Percentiles rank a stretch among this genome's conserved stretches.
Conservation (phyloP, 2,888 invertebrate species). For the Lacanobia oleracea region DNA sequence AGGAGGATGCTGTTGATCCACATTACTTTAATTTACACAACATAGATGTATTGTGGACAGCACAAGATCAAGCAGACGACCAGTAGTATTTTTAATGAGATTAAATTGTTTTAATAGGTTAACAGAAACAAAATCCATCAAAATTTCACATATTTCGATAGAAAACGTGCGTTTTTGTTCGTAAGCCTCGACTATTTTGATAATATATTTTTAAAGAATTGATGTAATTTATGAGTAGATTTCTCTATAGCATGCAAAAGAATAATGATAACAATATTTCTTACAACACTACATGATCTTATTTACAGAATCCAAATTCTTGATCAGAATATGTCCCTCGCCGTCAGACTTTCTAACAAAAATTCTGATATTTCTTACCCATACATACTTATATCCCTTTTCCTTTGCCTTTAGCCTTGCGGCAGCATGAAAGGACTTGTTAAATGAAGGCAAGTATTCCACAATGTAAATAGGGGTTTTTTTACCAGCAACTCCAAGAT, state of each 20-base stretch:
- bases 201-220: background rate
- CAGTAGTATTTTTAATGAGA: background rate
- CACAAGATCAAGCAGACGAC: background rate
- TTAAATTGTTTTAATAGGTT: no score
- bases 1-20: background rate
- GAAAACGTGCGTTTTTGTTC: background rate
- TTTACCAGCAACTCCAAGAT: no score
- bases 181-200: background rate
- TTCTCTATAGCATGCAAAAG: background rate
- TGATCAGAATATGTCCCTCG: background rate
- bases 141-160: background rate
- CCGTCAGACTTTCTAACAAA: background rate
- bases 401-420: conserved; percentile 1
- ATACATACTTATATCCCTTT: background rate
- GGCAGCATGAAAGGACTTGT: background rate
- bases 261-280: no score
- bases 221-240: background rate
- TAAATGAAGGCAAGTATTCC: background rate
- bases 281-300: background rate
- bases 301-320: background rate
- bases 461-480: background rate
- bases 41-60: no score
- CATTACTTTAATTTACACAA: background rate
- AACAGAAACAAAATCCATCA: no score
- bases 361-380: background rate